Conservation (phyloP, 2,888 invertebrate genomes). For the Troides oblongomaculatus region DNA sequence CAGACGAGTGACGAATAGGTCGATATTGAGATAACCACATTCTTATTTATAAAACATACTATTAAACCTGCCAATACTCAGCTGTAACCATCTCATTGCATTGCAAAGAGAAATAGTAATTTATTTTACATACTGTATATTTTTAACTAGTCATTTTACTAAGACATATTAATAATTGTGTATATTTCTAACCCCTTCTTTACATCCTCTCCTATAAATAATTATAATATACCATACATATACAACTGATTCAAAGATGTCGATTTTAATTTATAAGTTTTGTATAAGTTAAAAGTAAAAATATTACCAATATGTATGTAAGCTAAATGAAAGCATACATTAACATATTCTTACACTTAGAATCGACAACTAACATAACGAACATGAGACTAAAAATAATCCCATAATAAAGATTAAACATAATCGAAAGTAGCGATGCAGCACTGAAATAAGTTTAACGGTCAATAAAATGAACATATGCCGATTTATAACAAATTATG, state of each 20-base stretch:
- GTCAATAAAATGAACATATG: conserved; percentile 38
- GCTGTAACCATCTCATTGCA: not conserved
- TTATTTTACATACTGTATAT: too few species aligned
- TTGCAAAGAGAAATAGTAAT: not conserved
- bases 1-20: conserved; percentile 43
- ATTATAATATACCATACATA: too few species aligned
- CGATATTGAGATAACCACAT: conserved; percentile 44
- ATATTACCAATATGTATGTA: not conserved
- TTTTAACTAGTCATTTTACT: too few species aligned
- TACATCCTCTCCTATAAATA: too few species aligned
- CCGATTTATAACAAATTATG: conserved; percentile 26
- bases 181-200: too few species aligned
- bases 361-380: not conserved
- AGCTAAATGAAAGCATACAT: not conserved
- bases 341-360: not conserved
- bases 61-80: conserved; percentile 4
- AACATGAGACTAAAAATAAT: conserved; percentile 31
- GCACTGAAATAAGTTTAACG: conserved; percentile 40
- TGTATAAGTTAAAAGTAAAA: not conserved
- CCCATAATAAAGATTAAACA: conserved; percentile 38
- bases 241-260: too few species aligned
- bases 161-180: too few species aligned
- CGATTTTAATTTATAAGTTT: too few species aligned
- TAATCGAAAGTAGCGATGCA: conserved; percentile 46
- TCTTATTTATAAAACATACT: conserved; percentile 38